These are phyloP conservation scores for Pangasianodon gigas DNA, from an alignment of 2,113 vertebrate species.

Conservation along the genomic window DNA sequence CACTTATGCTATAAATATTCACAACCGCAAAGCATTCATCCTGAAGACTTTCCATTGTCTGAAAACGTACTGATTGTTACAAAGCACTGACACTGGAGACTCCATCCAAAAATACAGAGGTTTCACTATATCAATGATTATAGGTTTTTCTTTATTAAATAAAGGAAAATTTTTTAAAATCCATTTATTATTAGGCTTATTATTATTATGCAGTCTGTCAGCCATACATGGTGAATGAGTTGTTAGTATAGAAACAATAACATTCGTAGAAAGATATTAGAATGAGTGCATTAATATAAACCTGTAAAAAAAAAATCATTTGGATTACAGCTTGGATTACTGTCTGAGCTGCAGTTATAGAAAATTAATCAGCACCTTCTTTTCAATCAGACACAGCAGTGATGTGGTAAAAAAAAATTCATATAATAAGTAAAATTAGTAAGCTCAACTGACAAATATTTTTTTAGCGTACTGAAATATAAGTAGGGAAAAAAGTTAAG, in stretches of 20 bases:
- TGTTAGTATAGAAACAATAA: neutral
- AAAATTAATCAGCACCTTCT: neutral
- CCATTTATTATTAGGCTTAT: neutral
- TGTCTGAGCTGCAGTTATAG: neutral
- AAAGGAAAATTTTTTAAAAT: neutral
- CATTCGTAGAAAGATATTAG: neutral
- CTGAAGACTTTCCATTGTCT: neutral
- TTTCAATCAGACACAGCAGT: neutral
- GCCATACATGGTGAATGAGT: neutral
- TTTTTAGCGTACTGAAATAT: no score
- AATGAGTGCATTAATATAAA: neutral
- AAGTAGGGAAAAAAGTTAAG: no score
- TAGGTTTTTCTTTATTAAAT: neutral
- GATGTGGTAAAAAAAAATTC: neutral
- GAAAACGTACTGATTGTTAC: neutral
- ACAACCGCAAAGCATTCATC: no score
- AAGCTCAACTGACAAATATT: no score
- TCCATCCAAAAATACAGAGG: neutral
- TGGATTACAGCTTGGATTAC: neutral
- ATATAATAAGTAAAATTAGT: no score
- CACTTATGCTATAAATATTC: no score
- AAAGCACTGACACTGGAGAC: neutral
- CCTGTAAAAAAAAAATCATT: neutral
- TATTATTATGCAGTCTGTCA: neutral
- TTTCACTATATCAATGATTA: neutral